Percentiles rank a stretch among this genome's conserved stretches.
Conservation (phyloP, 2,113 vertebrate genomes). For the Rhynchopsitta pachyrhyncha region DNA sequence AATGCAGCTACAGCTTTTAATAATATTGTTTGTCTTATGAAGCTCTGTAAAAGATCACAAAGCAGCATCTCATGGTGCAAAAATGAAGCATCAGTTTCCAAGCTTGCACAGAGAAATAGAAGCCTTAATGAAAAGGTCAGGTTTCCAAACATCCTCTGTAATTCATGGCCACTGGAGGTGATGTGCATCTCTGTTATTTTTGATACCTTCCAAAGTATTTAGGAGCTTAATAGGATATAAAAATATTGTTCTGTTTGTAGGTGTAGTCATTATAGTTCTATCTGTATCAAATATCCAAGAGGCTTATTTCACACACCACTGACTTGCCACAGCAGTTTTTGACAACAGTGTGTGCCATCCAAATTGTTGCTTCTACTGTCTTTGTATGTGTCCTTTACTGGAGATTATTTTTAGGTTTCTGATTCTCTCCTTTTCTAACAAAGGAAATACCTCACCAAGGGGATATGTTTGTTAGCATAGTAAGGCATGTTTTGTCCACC, state of each 20-base stretch:
- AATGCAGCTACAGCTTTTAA: background rate
- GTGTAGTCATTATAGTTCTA: background rate
- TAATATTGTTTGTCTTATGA: background rate
- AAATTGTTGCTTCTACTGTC: background rate
- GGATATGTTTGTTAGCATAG: background rate
- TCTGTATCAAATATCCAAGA: background rate
- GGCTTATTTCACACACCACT: conserved; percentile 21
- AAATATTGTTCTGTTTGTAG: background rate
- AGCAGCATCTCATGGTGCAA: background rate
- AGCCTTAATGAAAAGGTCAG: background rate
- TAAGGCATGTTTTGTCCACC: background rate
- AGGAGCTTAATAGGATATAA: background rate
- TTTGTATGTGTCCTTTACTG: background rate
- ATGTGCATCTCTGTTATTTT: background rate
- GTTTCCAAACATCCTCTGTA: background rate
- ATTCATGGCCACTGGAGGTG: background rate
- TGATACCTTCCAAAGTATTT: background rate
- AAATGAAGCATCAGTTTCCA: background rate
- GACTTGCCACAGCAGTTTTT: background rate
- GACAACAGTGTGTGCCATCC: background rate
- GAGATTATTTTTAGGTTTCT: background rate
- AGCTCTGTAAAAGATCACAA: background rate
- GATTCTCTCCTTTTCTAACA: background rate
- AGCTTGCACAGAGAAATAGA: background rate
- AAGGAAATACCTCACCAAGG: background rate